Evolutionary conservation across 2,888 invertebrate species (phyloP).

Genomic region (Erynnis tages): DNA sequence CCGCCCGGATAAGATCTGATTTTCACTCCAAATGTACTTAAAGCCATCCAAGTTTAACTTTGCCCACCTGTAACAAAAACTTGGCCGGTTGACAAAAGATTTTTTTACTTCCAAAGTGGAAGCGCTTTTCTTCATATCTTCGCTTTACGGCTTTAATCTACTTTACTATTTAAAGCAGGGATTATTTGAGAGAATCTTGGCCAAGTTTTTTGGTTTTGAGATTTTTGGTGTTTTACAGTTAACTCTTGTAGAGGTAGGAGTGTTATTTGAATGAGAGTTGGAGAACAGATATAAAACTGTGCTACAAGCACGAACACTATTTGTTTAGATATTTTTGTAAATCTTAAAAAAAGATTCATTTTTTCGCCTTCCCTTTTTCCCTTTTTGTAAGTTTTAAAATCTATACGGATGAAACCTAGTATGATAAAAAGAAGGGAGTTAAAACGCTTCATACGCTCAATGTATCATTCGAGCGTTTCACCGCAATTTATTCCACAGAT

Average conservation of each 20-base stretch:
- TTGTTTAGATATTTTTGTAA: too few relatives aligned
- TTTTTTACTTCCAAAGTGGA: conserved; percentile 2
- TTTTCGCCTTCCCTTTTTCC: background rate
- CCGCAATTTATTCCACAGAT: background rate
- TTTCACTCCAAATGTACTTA: conserved; percentile 2
- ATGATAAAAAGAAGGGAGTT: too few relatives aligned
- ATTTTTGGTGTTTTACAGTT: background rate
- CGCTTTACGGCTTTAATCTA: background rate
- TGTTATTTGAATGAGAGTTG: too few relatives aligned
- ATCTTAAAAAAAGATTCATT: too few relatives aligned
- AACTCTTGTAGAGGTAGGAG: too few relatives aligned
- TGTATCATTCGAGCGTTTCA: background rate
- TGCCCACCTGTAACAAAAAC: conserved; percentile 1
- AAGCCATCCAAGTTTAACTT: conserved; percentile 8
- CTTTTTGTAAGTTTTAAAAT: too few relatives aligned
- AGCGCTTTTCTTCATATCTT: background rate
- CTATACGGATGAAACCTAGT: too few relatives aligned
- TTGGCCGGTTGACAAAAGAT: background rate
- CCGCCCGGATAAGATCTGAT: conserved; percentile 16
- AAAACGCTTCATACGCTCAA: too few relatives aligned
- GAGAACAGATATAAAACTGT: too few relatives aligned
- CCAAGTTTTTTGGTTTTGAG: too few relatives aligned
- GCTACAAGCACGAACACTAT: too few relatives aligned
- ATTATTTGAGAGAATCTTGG: background rate
- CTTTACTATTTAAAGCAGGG: background rate